These are phyloP conservation scores for Drosophila nikananu DNA, from an alignment of 1,140 invertebrate genomes.

Conservation along the genomic window DNA sequence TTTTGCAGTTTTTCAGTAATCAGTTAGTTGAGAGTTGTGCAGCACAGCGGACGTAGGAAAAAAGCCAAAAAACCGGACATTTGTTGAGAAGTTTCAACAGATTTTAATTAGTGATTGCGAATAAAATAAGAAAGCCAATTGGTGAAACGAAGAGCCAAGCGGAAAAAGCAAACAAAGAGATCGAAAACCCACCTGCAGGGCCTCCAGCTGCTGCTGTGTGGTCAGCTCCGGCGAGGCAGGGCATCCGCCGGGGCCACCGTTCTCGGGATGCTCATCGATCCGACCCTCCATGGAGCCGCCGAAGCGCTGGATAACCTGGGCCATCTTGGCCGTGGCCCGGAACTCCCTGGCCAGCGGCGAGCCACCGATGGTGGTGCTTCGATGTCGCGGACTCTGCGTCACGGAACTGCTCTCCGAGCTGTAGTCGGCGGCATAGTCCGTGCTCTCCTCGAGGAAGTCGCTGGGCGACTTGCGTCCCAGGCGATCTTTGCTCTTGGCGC, in stretches of 20 bases:
- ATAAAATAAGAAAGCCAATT: constrained; percentile 15
- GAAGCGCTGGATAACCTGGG: constrained; percentile 78
- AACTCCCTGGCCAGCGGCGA: constrained; percentile 77
- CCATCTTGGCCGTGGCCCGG: constrained; percentile 81
- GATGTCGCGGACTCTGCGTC: constrained; percentile 89
- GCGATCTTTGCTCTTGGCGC: constrained; percentile 88
- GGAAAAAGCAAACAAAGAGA: constrained; percentile 9
- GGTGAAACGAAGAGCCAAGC: constrained; percentile 11
- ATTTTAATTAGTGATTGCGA: constrained; percentile 24
- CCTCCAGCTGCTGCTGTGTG: constrained; percentile 53
- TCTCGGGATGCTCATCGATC: constrained; percentile 83
- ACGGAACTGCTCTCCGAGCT: constrained; percentile 90
- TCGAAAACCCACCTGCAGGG: constrained; percentile 61
- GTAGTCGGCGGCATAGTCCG: constrained; percentile 90
- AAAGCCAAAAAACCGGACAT: constrained; percentile 30
- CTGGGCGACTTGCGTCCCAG: constrained; percentile 85
- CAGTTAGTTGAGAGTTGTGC: constrained; percentile 50
- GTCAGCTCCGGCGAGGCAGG: constrained; percentile 12
- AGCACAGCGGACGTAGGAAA: constrained; percentile 46
- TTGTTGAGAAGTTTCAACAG: constrained; percentile 24
- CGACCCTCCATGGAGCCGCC: constrained; percentile 85
- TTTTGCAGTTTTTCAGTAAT: constrained; percentile 16
- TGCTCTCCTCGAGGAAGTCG: constrained; percentile 87
- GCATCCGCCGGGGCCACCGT: constrained; percentile 32
- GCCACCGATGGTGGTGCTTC: constrained; percentile 81